A percentile compares a stretch with the other conserved stretches of the same genome.
Conservation (phyloP, 2,888 invertebrate species). For the Stramonita haemastoma region DNA sequence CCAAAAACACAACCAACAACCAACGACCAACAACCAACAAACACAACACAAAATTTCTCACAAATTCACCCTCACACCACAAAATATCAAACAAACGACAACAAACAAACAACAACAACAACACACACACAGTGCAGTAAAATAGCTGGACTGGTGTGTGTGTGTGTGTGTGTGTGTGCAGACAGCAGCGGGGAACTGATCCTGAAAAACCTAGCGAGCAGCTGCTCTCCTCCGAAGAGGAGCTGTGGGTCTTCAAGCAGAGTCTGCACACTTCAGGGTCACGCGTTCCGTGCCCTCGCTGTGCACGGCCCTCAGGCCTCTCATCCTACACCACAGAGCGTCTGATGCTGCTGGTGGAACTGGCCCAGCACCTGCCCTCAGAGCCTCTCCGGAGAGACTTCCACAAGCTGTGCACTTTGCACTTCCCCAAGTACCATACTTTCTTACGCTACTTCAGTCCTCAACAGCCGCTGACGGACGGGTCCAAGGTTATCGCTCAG, state of each 20-base stretch:
- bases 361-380: slow-evolving; percentile 60
- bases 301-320: slow-evolving; percentile 61
- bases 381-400: slow-evolving; percentile 62
- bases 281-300: slow-evolving; percentile 63
- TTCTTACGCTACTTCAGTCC: slow-evolving; percentile 60
- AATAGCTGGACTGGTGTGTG: too few relatives aligned
- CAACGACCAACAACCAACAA: neutral
- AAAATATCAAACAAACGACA: too few relatives aligned
- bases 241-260: slow-evolving; percentile 61
- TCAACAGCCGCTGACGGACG: slow-evolving; percentile 53
- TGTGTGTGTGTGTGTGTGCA: too few relatives aligned
- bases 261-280: slow-evolving; percentile 65
- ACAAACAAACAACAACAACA: too few relatives aligned
- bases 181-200: slow-evolving; percentile 55
- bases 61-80: too few relatives aligned
- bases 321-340: slow-evolving; percentile 61
- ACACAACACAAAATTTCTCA: too few relatives aligned
- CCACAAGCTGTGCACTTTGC: slow-evolving; percentile 64
- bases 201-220: slow-evolving; percentile 64
- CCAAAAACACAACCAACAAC: neutral
- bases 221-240: slow-evolving; percentile 59
- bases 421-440: slow-evolving; percentile 62
- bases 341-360: slow-evolving; percentile 65
- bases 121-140: too few relatives aligned
- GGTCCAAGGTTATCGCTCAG: slow-evolving; percentile 61